Evolutionary conservation across 53 echinoderm and acorn worm genomes (phyloP).

Genomic region (Apostichopus leukothele): DNA sequence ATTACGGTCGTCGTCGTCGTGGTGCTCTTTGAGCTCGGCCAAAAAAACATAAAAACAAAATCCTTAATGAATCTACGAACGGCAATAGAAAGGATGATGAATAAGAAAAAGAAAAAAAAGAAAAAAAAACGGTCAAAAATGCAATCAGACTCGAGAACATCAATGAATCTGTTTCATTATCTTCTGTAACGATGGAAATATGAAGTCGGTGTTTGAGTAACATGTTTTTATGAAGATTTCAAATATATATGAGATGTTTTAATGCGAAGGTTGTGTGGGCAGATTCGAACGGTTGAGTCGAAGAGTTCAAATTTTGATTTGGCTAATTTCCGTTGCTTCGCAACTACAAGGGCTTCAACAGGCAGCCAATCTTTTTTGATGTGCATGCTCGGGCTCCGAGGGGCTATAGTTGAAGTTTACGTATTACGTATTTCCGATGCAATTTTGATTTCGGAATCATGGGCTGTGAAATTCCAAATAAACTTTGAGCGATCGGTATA

Average conservation of each 20-base stretch:
- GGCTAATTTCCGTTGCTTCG: not conserved
- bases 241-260: not conserved
- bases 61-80: not conserved
- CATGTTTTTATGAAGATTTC: not conserved
- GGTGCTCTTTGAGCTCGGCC: not conserved
- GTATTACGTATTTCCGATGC: not conserved
- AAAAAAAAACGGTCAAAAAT: not conserved
- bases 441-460: constrained; percentile 6
- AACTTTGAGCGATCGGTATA: not conserved
- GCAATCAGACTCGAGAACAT: not conserved
- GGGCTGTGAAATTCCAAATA: constrained; percentile 2
- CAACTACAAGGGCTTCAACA: not conserved
- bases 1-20: no score
- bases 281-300: not conserved
- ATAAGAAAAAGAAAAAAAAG: no score
- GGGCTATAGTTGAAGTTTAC: not conserved
- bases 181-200: not conserved
- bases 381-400: not conserved
- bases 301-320: not conserved
- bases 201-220: not conserved
- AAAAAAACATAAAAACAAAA: not conserved
- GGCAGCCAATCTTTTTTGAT: constrained; percentile 2
- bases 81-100: not conserved
- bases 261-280: not conserved
- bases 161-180: not conserved